A percentile compares a stretch with the other conserved stretches of the same genome.
Evolutionary conservation across 2,113 vertebrate genomes (phyloP).

Genomic region (Leucosticte australis): DNA sequence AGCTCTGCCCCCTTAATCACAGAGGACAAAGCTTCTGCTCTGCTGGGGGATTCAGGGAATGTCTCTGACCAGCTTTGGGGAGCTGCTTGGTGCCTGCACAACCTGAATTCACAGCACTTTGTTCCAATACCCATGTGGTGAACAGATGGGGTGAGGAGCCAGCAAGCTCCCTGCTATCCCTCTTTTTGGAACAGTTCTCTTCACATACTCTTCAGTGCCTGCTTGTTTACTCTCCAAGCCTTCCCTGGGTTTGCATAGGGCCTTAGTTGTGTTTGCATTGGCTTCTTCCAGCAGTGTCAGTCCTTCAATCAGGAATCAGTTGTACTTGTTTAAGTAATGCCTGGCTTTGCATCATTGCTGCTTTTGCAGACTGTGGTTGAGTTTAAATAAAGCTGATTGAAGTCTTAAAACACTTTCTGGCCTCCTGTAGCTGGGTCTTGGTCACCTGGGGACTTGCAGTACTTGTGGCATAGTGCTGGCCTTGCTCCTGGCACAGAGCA

Average conservation of each 20-base stretch:
- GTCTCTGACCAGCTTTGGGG: not conserved
- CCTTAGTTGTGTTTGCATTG: not conserved
- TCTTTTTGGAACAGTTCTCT: not conserved
- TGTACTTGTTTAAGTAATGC: not conserved
- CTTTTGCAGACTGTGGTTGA: not conserved
- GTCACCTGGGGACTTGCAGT: not conserved
- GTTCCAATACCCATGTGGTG: rapidly evolving
- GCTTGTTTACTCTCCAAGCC: not conserved
- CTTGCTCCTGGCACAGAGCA: not conserved
- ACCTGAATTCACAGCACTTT: not conserved
- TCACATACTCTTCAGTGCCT: not conserved
- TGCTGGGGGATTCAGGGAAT: not conserved
- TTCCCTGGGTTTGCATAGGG: not conserved
- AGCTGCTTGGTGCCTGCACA: not conserved
- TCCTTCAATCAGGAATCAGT: not conserved
- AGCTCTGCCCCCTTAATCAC: not conserved
- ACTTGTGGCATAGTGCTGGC: not conserved
- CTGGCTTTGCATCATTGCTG: not conserved
- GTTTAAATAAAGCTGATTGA: conserved; percentile 1
- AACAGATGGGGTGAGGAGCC: not conserved
- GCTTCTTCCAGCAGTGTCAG: not conserved
- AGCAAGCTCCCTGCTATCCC: not conserved
- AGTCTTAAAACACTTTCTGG: not conserved
- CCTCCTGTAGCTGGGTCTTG: not conserved
- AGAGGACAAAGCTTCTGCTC: not conserved